A percentile compares a stretch with the other conserved stretches of the same genome.
phyloP scores from a whole-genome alignment of 2,888 invertebrate species.

The Perizoma affinitatum region DNA sequence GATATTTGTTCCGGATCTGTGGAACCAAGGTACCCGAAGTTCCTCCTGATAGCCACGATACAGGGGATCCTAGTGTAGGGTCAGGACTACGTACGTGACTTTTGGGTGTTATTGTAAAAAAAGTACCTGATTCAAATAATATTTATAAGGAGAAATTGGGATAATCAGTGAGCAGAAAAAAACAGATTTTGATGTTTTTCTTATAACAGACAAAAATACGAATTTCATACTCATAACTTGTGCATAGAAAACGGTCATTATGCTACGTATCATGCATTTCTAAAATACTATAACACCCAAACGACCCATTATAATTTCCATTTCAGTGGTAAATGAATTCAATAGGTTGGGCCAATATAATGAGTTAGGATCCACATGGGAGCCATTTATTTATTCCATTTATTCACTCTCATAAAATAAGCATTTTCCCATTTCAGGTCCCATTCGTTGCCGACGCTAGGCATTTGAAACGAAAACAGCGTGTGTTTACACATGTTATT shows the following conservation, averaged over 20 bases:
- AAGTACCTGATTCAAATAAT: too few relatives aligned
- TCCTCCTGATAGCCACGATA: too few relatives aligned
- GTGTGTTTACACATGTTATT: slow-evolving; percentile 1
- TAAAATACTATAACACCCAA: slow-evolving; percentile 19
- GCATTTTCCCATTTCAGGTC: slow-evolving; percentile 38
- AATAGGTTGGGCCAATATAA: slow-evolving; percentile 28
- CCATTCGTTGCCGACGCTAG: slow-evolving; percentile 34
- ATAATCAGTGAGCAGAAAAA: too few relatives aligned
- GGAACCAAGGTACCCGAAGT: too few relatives aligned
- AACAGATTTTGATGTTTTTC: too few relatives aligned
- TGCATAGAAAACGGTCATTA: slow-evolving; percentile 5
- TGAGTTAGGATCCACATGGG: slow-evolving; percentile 40
- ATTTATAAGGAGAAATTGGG: too few relatives aligned
- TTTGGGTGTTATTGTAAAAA: too few relatives aligned
- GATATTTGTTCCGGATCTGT: too few relatives aligned
- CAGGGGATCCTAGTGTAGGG: too few relatives aligned
- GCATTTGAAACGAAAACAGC: slow-evolving; percentile 10
- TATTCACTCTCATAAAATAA: slow-evolving; percentile 44
- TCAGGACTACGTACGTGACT: too few relatives aligned
- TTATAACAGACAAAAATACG: too few relatives aligned
- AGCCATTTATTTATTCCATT: slow-evolving; percentile 23
- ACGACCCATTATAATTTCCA: slow-evolving; percentile 22
- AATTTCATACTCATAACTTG: neutral
- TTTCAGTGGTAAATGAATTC: slow-evolving; percentile 27
- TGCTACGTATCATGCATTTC: slow-evolving; percentile 6